These are phyloP conservation scores for Luscinia luscinia DNA, from an alignment of 2,797 vertebrate genomes.

Conservation along the genomic window DNA sequence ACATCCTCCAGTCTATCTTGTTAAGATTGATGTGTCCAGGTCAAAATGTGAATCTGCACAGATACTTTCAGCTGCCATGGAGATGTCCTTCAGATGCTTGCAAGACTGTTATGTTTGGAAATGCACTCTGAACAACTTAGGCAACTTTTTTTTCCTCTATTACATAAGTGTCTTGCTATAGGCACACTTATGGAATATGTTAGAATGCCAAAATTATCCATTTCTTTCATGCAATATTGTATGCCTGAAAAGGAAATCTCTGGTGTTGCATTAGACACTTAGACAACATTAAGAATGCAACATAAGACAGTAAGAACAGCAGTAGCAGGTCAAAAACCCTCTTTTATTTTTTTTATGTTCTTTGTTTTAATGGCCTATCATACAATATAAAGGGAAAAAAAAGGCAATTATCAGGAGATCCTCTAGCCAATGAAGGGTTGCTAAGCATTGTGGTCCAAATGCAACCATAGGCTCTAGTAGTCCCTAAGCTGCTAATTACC, in stretches of 20 bases:
- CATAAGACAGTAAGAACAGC: background rate
- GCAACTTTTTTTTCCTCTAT: background rate
- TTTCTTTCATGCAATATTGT: background rate
- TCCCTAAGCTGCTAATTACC: conserved; percentile 48
- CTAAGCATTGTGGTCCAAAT: background rate
- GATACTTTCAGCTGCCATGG: background rate
- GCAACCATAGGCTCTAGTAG: background rate
- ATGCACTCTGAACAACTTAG: background rate
- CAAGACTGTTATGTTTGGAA: background rate
- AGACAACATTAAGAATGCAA: background rate
- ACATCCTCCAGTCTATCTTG: background rate
- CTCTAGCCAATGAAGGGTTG: background rate
- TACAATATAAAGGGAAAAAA: background rate
- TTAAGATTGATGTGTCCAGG: background rate
- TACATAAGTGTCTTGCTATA: background rate
- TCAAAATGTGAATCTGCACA: background rate
- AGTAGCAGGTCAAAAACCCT: background rate
- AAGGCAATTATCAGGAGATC: background rate
- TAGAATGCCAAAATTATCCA: background rate
- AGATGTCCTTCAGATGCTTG: background rate
- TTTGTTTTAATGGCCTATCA: background rate
- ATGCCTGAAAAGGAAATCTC: background rate
- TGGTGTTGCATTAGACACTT: background rate
- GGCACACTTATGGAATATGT: background rate
- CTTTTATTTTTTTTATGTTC: background rate